phyloP scores from a whole-genome alignment of 2,797 vertebrate genomes.

The Philypnodon macrostomus region DNA sequence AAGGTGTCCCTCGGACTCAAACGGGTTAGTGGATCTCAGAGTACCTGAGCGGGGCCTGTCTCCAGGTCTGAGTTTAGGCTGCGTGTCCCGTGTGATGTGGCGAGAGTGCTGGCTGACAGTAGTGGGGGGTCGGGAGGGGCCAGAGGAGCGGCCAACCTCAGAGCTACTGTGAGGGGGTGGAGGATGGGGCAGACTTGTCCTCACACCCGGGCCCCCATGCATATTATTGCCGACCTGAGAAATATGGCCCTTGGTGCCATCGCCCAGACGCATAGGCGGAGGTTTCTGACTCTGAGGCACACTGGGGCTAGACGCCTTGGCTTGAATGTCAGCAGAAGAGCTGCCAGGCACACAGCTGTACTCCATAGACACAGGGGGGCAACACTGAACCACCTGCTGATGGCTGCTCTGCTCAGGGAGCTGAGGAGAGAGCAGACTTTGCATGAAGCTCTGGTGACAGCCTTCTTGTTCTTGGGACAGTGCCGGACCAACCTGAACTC shows the following conservation, averaged over 20 bases:
- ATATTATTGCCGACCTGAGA: constrained; percentile 89
- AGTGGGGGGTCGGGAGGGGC: constrained; percentile 80
- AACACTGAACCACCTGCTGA: constrained; percentile 87
- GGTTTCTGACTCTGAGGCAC: constrained; percentile 86
- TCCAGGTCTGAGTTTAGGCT: constrained; percentile 85
- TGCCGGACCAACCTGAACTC: constrained; percentile 79
- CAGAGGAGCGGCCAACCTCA: constrained; percentile 85
- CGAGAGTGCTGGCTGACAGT: constrained; percentile 88
- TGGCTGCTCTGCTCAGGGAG: constrained; percentile 89
- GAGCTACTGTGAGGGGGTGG: constrained; percentile 85
- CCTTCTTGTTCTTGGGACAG: too few species aligned
- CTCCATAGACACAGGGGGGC: constrained; percentile 86
- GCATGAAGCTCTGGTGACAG: constrained; percentile 97
- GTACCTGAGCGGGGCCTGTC: constrained; percentile 86
- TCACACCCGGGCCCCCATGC: constrained; percentile 83
- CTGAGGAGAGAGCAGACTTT: constrained; percentile 90
- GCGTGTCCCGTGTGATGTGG: constrained; percentile 84
- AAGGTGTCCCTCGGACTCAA: constrained; percentile 88
- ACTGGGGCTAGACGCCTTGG: constrained; percentile 89
- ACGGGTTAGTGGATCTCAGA: constrained; percentile 87
- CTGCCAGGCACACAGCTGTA: constrained; percentile 88
- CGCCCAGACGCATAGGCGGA: constrained; percentile 86
- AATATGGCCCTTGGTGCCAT: constrained; percentile 89
- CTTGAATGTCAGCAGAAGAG: constrained; percentile 87
- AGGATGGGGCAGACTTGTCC: constrained; percentile 84